Percentiles rank a stretch among this genome's conserved stretches.
These are phyloP conservation scores for Aproaerema taeniolella DNA, from an alignment of 2,888 invertebrate species.

Conservation along the genomic window DNA sequence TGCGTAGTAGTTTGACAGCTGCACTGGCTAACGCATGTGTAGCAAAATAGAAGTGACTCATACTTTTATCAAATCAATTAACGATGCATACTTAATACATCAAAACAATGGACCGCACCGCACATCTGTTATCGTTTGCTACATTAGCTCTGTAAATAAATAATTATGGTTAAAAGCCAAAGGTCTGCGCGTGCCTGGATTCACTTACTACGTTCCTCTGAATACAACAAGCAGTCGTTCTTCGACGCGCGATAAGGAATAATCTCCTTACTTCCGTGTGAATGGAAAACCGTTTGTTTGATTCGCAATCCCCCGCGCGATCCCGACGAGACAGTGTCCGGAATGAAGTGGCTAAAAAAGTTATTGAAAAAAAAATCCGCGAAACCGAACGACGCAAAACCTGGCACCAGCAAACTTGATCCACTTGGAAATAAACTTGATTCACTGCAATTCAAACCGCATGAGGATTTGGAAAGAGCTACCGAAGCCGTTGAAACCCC, in stretches of 20 bases:
- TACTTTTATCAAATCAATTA: constrained; percentile 51
- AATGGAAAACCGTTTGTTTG: constrained; percentile 80
- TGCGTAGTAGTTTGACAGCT: constrained; percentile 11
- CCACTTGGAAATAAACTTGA: constrained; percentile 32
- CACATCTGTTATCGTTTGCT: constrained; percentile 51
- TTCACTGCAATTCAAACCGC: constrained; percentile 23
- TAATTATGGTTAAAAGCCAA: constrained; percentile 62
- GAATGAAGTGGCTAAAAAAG: constrained; percentile 82
- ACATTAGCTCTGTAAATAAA: constrained; percentile 61
- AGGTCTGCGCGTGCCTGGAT: constrained; percentile 65
- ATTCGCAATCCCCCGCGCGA: constrained; percentile 78
- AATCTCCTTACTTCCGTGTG: constrained; percentile 45
- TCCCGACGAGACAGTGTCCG: constrained; percentile 79
- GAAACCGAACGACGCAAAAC: constrained; percentile 44
- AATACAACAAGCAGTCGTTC: constrained; percentile 37
- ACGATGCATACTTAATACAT: constrained; percentile 30
- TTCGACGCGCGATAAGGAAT: constrained; percentile 32
- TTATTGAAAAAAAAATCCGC: constrained; percentile 76
- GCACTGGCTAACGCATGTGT: constrained; percentile 29
- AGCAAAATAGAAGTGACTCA: constrained; percentile 26
- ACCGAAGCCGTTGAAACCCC: constrained; percentile 22
- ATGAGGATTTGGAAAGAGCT: constrained; percentile 21
- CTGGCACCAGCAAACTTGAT: constrained; percentile 25
- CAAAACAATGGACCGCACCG: constrained; percentile 55
- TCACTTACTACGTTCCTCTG: constrained; percentile 33